A percentile compares a stretch with the other conserved stretches of the same genome.
These are phyloP conservation scores for Arctocebus calabarensis DNA, from an alignment of 2,797 vertebrate genomes.

Conservation along the genomic window DNA sequence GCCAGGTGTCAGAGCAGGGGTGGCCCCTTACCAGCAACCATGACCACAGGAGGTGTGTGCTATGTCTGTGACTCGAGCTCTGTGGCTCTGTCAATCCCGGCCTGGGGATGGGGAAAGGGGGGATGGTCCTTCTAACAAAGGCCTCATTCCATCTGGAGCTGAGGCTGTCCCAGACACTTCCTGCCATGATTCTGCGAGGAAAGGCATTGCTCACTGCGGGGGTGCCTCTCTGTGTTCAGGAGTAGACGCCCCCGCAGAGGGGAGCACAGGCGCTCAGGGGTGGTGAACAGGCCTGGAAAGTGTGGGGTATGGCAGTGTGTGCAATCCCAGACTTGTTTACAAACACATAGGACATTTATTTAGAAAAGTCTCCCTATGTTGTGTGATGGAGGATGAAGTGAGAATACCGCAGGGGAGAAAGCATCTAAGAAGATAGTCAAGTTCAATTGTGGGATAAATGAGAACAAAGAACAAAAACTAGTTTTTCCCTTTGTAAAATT, in stretches of 20 bases:
- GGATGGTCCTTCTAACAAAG: background rate
- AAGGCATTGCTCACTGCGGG: background rate
- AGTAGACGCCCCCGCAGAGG: background rate
- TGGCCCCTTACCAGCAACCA: accelerated
- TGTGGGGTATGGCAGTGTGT: background rate
- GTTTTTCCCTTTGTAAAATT: background rate
- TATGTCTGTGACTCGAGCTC: background rate
- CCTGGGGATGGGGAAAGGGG: background rate
- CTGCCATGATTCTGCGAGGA: background rate
- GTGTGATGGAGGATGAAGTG: background rate
- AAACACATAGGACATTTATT: background rate
- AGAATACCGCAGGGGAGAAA: background rate
- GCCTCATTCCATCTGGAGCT: too few relatives aligned
- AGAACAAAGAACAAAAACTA: background rate
- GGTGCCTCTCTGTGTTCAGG: too few relatives aligned
- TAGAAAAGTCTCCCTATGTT: background rate
- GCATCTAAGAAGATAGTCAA: background rate
- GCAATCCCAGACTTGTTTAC: background rate
- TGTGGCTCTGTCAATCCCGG: background rate
- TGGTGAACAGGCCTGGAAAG: too few relatives aligned
- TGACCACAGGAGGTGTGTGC: background rate
- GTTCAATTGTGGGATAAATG: background rate
- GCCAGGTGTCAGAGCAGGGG: background rate
- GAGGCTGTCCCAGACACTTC: background rate
- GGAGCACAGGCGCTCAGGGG: too few relatives aligned